These are phyloP conservation scores for Proterorhinus semilunaris DNA, from an alignment of 2,113 vertebrate genomes.

Conservation along the genomic window DNA sequence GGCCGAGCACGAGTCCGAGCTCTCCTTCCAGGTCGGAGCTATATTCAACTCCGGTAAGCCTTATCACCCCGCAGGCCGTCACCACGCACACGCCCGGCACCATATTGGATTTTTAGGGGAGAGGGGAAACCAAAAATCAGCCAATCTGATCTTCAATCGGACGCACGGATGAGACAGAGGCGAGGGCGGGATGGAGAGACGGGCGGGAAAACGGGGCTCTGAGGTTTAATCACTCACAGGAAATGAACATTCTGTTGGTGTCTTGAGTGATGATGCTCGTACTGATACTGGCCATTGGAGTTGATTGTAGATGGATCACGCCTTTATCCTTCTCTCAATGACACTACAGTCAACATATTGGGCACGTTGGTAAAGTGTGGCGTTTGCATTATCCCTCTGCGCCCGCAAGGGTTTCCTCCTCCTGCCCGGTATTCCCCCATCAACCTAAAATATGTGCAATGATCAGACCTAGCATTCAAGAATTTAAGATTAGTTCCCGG, in stretches of 20 bases:
- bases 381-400: too few relatives aligned
- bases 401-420: too few relatives aligned
- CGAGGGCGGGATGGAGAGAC: slow-evolving; percentile 7
- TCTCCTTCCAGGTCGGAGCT: slow-evolving; percentile 94
- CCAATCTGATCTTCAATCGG: slow-evolving; percentile 74
- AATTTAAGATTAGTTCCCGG: too few relatives aligned
- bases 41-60: slow-evolving; percentile 97
- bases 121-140: slow-evolving; percentile 59
- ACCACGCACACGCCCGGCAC: slow-evolving; percentile 59
- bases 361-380: too few relatives aligned
- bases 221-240: slow-evolving; percentile 68
- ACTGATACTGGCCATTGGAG: slow-evolving; percentile 14
- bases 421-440: too few relatives aligned
- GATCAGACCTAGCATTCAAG: too few relatives aligned
- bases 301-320: neutral
- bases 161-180: slow-evolving; percentile 50
- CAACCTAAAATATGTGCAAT: too few relatives aligned
- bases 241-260: slow-evolving; percentile 60
- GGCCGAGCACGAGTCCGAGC: slow-evolving; percentile 94
- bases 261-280: slow-evolving; percentile 30
- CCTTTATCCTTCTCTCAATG: slow-evolving; percentile 2
- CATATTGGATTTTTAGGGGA: slow-evolving; percentile 76
- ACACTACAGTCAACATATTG: neutral
- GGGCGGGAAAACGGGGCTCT: neutral
- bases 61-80: slow-evolving; percentile 62